Evolutionary conservation across 2,888 invertebrate species (phyloP).

Genomic region (Cephus pulcher): DNA sequence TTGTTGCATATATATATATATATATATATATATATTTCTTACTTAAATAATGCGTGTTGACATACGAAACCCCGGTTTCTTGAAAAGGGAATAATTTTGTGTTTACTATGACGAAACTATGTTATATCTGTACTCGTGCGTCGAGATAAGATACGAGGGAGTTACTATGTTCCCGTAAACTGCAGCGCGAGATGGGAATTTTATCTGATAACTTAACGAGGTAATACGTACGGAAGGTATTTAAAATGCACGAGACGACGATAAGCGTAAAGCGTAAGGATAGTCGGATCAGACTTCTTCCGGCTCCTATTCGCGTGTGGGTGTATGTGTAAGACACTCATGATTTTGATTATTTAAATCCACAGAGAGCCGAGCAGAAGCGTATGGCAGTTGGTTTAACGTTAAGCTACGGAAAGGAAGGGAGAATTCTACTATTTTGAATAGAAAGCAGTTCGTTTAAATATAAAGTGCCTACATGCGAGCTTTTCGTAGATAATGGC

Average conservation of each 20-base stretch:
- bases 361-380: neutral
- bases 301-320: neutral
- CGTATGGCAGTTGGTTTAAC: neutral
- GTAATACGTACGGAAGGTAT: neutral
- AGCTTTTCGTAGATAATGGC: slow-evolving; percentile 38
- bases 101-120: neutral
- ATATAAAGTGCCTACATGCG: slow-evolving; percentile 42
- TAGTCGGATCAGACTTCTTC: neutral
- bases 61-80: neutral
- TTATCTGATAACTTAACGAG: neutral
- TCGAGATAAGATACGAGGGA: neutral
- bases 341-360: neutral
- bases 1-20: too few relatives aligned
- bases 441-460: slow-evolving; percentile 26
- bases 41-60: neutral
- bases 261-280: neutral
- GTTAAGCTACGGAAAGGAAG: neutral
- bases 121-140: neutral
- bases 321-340: neutral
- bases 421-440: neutral
- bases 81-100: neutral
- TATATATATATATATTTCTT: neutral
- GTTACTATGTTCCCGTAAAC: neutral
- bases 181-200: neutral
- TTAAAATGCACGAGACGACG: neutral